Evolutionary conservation across 35 echinoderm and acorn worm genomes (phyloP), one percentile per base, ranked within the genome.

Genomic region (Patiria miniata): DNA sequence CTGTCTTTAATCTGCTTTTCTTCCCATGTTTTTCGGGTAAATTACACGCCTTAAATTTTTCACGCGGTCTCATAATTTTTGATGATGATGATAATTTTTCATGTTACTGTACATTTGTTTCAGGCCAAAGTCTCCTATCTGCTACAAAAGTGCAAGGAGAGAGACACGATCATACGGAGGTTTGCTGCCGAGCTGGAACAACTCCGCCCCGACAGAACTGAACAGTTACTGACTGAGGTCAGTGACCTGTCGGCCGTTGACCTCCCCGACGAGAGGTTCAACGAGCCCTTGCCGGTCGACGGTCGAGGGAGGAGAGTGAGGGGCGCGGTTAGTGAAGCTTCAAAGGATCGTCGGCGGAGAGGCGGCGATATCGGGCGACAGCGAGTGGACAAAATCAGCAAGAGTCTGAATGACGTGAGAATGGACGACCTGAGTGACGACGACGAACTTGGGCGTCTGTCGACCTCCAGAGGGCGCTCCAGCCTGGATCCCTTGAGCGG

Each of bases 121-220:
- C 85, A 95, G 93, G 93, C 93, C 17, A 95, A 92, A 61, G 86
- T 95, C 2, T 88, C 93, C 8, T 92, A 95, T 68, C 57, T 95
- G 10, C 59, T 84, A 14, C 82, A 92, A 42, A 91, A 95, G 61
- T 95, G 91, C 51, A 83, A 95, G 18, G 89, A 92, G 61, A 59
- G 85, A 14, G 93, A 95, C 58, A 34, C 79, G 8, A 39, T 88
- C 10, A 81, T 95, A 21, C 65, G 83, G 42, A 83, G 79, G 40
- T 69, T 95, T 51, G 86, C 90, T 38, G 79, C 86, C 3, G 89
- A 95, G 73, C 76, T 91, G 1, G 85, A 79, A 14, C 81, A 78
- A 39, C 50, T 61, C 40, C 78, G 79, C 56, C 81, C 90, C 17
- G 90, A 88, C 23, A 85, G 78, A 53, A 78, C 89, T 26, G 78